These are phyloP conservation scores for Notolabrus celidotus DNA, from an alignment of 2,797 vertebrate species.

Conservation along the genomic window DNA sequence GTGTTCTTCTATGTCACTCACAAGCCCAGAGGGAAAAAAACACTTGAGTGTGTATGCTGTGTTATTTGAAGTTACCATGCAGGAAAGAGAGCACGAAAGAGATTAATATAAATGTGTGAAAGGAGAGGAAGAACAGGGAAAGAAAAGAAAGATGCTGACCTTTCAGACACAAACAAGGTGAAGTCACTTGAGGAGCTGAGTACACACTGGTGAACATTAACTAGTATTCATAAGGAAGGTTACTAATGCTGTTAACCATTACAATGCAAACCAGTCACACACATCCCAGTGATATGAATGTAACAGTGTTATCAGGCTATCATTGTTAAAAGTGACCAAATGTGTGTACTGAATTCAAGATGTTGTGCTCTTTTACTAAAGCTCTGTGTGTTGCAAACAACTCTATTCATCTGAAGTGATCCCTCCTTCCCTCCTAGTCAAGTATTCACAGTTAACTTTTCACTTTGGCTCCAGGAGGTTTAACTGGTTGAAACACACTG, in stretches of 20 bases:
- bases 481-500: conserved; percentile 11
- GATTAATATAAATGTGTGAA: conserved; percentile 1
- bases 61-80: conserved; percentile 24
- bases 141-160: neutral
- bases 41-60: neutral
- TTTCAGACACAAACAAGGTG: conserved; percentile 14
- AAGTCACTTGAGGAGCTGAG: too few relatives aligned
- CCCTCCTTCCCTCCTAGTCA: conserved; percentile 10
- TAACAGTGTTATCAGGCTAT: neutral
- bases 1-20: conserved; percentile 24
- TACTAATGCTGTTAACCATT: conserved; percentile 49
- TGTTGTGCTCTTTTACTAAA: neutral
- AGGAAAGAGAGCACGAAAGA: conserved; percentile 21
- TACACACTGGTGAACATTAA: conserved; percentile 57
- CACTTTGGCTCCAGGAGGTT: conserved; percentile 16
- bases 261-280: too few relatives aligned
- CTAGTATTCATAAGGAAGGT: conserved; percentile 33
- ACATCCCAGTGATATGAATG: conserved; percentile 1
- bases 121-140: too few relatives aligned
- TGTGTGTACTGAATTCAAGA: neutral
- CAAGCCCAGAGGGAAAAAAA: conserved; percentile 12
- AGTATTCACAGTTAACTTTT: conserved; percentile 55
- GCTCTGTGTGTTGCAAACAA: neutral
- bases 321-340: neutral
- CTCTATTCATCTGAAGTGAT: conserved; percentile 14